A percentile compares a stretch with the other conserved stretches of the same genome.
Evolutionary conservation across 2,888 invertebrate species (phyloP).

Genomic region (Noctua janthe): DNA sequence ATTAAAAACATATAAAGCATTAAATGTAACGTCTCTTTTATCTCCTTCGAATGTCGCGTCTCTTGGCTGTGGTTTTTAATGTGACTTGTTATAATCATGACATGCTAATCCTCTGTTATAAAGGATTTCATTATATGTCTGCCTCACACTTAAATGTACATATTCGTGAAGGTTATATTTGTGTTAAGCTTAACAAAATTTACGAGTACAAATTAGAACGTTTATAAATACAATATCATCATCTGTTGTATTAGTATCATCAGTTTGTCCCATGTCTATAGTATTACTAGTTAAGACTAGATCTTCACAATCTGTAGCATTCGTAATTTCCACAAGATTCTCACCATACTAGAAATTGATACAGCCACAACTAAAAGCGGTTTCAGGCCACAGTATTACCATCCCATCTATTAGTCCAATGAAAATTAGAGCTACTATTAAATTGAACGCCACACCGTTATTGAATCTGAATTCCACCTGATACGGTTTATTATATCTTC

Average conservation of each 20-base stretch:
- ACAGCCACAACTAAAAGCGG: constrained; percentile 19
- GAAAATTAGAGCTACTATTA: constrained; percentile 49
- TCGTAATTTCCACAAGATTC: constrained; percentile 1
- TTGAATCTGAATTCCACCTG: constrained; percentile 59
- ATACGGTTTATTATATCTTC: constrained; percentile 51
- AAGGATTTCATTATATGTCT: constrained; percentile 24
- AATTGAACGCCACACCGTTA: constrained; percentile 60
- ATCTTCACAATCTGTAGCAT: constrained; percentile 1
- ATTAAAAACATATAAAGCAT: constrained; percentile 1
- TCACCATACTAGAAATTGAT: neutral
- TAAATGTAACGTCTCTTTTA: constrained; percentile 20
- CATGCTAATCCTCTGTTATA: constrained; percentile 26
- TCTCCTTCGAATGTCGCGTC: constrained; percentile 20
- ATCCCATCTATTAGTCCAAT: constrained; percentile 51
- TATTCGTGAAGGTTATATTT: constrained; percentile 21
- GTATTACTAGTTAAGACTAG: constrained; percentile 4
- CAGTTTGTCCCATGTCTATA: neutral
- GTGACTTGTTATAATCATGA: constrained; percentile 24
- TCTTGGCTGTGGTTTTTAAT: constrained; percentile 25
- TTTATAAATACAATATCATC: neutral
- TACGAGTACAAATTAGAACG: neutral
- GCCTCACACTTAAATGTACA: constrained; percentile 8
- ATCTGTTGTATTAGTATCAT: constrained; percentile 1
- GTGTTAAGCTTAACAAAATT: constrained; percentile 1
- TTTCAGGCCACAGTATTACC: constrained; percentile 36